Conservation (phyloP, 2,113 vertebrate genomes). For the Epinephelus moara region DNA sequence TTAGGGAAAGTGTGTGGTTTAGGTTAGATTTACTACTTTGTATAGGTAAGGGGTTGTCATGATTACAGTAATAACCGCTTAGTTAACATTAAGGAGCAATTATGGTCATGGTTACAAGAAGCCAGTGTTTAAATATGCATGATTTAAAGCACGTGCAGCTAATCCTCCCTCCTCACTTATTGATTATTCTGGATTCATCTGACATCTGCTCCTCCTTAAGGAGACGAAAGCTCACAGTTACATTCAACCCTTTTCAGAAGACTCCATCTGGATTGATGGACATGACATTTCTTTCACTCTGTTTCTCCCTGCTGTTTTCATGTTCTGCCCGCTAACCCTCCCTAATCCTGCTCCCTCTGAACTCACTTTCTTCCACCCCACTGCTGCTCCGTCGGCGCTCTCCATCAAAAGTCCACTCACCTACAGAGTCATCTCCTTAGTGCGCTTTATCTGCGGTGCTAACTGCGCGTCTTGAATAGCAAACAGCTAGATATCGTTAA, state of each 20-base stretch:
- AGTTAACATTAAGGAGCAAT: neutral
- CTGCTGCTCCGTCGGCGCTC: slow-evolving; percentile 12
- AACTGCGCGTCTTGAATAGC: slow-evolving; percentile 53
- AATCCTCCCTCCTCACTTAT: slow-evolving; percentile 15
- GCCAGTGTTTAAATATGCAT: neutral
- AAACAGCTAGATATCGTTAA: slow-evolving; percentile 58
- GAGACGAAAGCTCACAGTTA: neutral
- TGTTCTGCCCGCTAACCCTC: slow-evolving; percentile 41
- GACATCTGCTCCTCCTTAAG: slow-evolving; percentile 13
- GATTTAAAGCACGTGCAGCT: slow-evolving; percentile 16
- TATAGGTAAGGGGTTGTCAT: neutral
- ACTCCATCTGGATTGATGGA: slow-evolving; percentile 47
- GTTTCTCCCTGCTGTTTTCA: slow-evolving; percentile 25
- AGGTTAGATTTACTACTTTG: too few relatives aligned
- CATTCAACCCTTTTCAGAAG: slow-evolving; percentile 20
- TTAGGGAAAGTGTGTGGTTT: too few relatives aligned
- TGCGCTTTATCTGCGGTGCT: slow-evolving; percentile 44
- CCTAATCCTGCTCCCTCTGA: slow-evolving; percentile 52
- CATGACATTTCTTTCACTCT: slow-evolving; percentile 54
- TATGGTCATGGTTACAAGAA: neutral
- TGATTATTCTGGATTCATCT: slow-evolving; percentile 17
- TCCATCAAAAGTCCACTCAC: slow-evolving; percentile 61
- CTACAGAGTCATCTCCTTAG: slow-evolving; percentile 47
- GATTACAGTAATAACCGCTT: neutral
- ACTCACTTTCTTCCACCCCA: slow-evolving; percentile 32